phyloP scores from a whole-genome alignment of 2,888 invertebrate species.

The Maniola hyperantus region DNA sequence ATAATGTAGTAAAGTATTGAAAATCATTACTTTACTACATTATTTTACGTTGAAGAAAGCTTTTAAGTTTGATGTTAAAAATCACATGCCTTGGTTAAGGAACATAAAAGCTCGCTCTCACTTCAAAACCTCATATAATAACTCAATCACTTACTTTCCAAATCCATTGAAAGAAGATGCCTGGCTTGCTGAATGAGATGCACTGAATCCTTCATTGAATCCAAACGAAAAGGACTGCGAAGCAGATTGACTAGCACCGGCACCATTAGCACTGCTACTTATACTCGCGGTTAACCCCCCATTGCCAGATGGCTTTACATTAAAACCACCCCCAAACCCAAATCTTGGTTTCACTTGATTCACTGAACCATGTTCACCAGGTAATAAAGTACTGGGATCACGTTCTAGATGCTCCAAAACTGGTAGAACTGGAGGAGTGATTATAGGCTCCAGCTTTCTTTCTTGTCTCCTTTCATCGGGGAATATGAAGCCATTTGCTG shows the following conservation, averaged over 20 bases:
- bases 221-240: slow-evolving; percentile 77
- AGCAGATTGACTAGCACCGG: slow-evolving; percentile 72
- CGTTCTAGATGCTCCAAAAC: slow-evolving; percentile 76
- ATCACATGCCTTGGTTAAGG: too few species aligned
- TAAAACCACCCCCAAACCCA: slow-evolving; percentile 68
- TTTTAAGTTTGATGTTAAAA: too few species aligned
- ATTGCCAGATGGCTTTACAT: slow-evolving; percentile 66
- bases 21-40: too few species aligned
- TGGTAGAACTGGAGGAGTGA: slow-evolving; percentile 78
- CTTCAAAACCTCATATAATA: background rate
- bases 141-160: slow-evolving; percentile 65
- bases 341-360: slow-evolving; percentile 62
- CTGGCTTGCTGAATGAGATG: slow-evolving; percentile 77
- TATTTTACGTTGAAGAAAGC: too few species aligned
- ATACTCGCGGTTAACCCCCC: slow-evolving; percentile 73
- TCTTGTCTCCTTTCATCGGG: slow-evolving; percentile 64
- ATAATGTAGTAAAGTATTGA: too few species aligned
- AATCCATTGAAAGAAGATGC: slow-evolving; percentile 75
- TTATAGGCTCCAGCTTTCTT: slow-evolving; percentile 69
- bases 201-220: slow-evolving; percentile 77
- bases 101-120: too few species aligned
- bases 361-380: slow-evolving; percentile 53
- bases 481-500: slow-evolving; percentile 67
- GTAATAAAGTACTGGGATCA: slow-evolving; percentile 74
- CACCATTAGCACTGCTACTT: slow-evolving; percentile 70